Conservation (phyloP, 2,797 vertebrate species). For the Rachycentron canadum region DNA sequence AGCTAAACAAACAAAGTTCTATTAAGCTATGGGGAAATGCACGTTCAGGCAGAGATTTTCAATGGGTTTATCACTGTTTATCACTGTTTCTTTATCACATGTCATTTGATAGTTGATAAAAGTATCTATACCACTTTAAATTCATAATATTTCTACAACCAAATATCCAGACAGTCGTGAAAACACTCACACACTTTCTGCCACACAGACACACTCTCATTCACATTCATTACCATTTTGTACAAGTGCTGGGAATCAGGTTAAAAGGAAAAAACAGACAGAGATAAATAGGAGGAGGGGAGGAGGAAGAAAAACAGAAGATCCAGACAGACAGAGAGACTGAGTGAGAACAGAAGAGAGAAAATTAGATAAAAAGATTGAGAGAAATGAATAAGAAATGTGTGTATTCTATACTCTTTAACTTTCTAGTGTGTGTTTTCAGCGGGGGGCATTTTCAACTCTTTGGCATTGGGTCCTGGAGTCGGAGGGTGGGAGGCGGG, state of each 20-base stretch:
- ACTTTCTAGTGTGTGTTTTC: conserved; percentile 44
- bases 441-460: conserved; percentile 49
- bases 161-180: neutral
- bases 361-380: conserved; percentile 14
- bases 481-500: conserved; percentile 62
- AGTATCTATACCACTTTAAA: neutral
- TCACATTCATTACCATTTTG: conserved; percentile 66
- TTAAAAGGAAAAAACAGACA: conserved; percentile 17
- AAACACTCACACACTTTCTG: conserved; percentile 15
- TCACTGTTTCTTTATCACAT: neutral
- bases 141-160: neutral
- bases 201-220: conserved; percentile 44
- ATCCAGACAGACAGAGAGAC: conserved; percentile 15
- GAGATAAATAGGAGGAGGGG: conserved; percentile 11
- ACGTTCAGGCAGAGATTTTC: neutral
- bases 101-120: neutral
- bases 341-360: neutral
- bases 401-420: conserved; percentile 40
- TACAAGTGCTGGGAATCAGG: conserved; percentile 52
- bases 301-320: conserved; percentile 6
- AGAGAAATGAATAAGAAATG: conserved; percentile 37
- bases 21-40: neutral
- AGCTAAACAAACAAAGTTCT: neutral
- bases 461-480: conserved; percentile 56
- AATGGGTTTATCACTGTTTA: too few species aligned